These are phyloP conservation scores for Alethe castanea DNA, from an alignment of 2,113 vertebrate genomes.

Conservation along the genomic window DNA sequence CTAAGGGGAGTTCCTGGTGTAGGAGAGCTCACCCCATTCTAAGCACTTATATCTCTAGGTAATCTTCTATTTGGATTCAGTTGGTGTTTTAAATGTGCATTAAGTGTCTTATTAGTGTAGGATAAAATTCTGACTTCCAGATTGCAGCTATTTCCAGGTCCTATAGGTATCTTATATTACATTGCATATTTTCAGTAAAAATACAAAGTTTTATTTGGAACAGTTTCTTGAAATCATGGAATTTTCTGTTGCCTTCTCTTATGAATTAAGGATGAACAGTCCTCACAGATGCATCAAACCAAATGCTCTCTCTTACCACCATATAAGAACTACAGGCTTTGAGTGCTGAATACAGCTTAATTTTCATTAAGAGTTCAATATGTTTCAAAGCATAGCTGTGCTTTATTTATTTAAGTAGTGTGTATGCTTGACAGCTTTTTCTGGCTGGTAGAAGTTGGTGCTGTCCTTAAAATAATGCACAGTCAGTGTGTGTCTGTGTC, in stretches of 20 bases:
- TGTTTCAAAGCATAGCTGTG: background rate
- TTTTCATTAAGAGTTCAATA: background rate
- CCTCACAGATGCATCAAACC: background rate
- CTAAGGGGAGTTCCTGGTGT: background rate
- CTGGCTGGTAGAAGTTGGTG: background rate
- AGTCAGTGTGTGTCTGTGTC: constrained; percentile 16
- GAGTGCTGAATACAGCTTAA: background rate
- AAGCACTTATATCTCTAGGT: background rate
- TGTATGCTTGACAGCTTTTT: background rate
- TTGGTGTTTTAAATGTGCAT: background rate
- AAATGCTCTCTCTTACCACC: background rate
- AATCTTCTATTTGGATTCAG: background rate
- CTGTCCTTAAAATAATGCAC: constrained; percentile 17
- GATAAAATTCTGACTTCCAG: background rate
- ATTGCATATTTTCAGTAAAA: background rate
- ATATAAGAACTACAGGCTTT: background rate
- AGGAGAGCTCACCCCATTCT: background rate
- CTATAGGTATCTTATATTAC: background rate
- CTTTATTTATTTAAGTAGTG: background rate
- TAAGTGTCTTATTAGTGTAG: background rate
- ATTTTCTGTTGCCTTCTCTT: background rate
- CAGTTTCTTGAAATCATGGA: background rate
- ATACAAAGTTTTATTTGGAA: background rate
- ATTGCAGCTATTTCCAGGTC: background rate
- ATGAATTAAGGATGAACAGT: background rate